A percentile compares a stretch with the other conserved stretches of the same genome.
Conservation (phyloP, 2,888 invertebrate genomes). For the Drosophila nigricruria region DNA sequence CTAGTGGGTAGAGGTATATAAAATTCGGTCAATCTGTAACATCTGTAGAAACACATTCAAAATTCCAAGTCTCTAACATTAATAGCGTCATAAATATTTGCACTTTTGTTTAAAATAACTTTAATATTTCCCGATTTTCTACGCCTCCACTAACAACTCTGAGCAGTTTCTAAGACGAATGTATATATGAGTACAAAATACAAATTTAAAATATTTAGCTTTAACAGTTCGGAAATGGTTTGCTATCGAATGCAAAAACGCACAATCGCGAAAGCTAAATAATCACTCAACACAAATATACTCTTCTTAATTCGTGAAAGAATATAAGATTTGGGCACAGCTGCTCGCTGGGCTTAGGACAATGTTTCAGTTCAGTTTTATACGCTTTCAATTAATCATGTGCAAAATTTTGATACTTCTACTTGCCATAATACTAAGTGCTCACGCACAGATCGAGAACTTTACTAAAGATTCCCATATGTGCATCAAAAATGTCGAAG, state of each 20-base stretch:
- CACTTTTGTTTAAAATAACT: not conserved
- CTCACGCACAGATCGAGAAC: too few species aligned
- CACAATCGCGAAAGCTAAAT: not conserved
- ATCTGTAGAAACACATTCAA: too few species aligned
- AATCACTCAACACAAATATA: not conserved
- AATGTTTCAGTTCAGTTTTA: conserved; percentile 16
- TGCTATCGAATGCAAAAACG: not conserved
- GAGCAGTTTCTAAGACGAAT: not conserved
- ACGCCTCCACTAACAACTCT: too few species aligned
- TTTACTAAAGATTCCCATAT: conserved; percentile 5
- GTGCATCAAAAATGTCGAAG: conserved; percentile 11
- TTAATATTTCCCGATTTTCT: not conserved
- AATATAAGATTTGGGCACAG: not conserved
- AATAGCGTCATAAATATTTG: not conserved
- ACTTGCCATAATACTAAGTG: not conserved
- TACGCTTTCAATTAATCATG: conserved; percentile 1
- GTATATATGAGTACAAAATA: not conserved
- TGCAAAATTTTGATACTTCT: not conserved
- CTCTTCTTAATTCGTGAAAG: not conserved
- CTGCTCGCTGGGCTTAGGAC: not conserved
- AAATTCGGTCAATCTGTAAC: not conserved
- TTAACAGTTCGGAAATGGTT: not conserved
- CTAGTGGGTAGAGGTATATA: not conserved
- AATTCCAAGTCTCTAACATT: not conserved
- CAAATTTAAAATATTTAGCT: not conserved